A percentile compares a stretch with the other conserved stretches of the same genome.
Evolutionary conservation across 2,113 vertebrate species (phyloP).

Genomic region (Phalacrocorax pelagicus): DNA sequence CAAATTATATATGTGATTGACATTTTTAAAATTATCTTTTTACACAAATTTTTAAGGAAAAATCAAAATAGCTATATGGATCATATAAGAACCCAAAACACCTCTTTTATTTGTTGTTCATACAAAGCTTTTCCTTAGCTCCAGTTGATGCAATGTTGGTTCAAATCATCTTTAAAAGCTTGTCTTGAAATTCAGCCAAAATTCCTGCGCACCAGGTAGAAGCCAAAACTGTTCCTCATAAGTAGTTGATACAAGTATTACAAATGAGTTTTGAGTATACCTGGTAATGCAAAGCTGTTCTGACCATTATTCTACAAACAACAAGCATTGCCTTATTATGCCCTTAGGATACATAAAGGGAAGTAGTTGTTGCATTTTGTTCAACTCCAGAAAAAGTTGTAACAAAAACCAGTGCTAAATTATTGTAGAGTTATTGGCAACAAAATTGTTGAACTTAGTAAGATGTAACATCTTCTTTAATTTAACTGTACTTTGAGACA

Average conservation of each 20-base stretch:
- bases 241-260: not conserved
- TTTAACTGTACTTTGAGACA: not conserved
- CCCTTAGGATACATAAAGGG: not conserved
- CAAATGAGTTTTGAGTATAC: not conserved
- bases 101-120: not conserved
- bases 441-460: not conserved
- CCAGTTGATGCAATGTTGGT: not conserved
- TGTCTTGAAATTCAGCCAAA: not conserved
- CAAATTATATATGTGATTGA: not conserved
- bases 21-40: not conserved
- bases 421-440: not conserved
- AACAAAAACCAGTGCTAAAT: not conserved
- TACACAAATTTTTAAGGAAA: not conserved
- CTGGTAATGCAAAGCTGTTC: not conserved
- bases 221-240: accelerated
- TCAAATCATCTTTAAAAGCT: not conserved
- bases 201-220: not conserved
- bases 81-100: not conserved
- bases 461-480: not conserved
- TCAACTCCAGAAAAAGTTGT: not conserved
- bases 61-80: not conserved
- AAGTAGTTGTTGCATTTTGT: not conserved
- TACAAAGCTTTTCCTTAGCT: not conserved
- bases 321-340: not conserved
- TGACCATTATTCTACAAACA: not conserved